A percentile compares a stretch with the other conserved stretches of the same genome.
Evolutionary conservation across 2,888 invertebrate species (phyloP).

Genomic region (Hydroisotoma schaefferi): DNA sequence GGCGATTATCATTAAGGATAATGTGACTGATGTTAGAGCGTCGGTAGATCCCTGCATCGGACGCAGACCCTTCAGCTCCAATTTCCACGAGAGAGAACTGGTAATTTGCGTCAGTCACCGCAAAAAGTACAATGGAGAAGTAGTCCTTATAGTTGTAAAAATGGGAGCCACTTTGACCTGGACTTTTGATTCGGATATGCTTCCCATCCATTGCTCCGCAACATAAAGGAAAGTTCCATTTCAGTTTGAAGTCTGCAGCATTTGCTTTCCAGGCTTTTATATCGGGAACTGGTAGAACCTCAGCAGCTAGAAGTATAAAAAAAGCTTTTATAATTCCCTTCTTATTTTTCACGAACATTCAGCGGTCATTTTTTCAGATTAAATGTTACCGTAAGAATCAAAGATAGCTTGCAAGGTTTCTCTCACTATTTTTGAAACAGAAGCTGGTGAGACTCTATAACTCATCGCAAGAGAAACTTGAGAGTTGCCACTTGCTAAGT

Average conservation of each 20-base stretch:
- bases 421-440: slow-evolving; percentile 4
- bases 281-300: not conserved
- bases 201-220: slow-evolving; percentile 27
- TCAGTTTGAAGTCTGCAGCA: not conserved
- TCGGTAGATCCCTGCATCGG: slow-evolving; percentile 26
- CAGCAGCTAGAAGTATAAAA: too few species aligned
- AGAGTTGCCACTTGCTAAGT: slow-evolving; percentile 11
- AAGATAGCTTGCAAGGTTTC: slow-evolving; percentile 13
- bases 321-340: too few species aligned
- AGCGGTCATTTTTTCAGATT: not conserved
- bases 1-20: too few species aligned
- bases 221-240: slow-evolving; percentile 1
- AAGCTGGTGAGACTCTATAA: slow-evolving; percentile 14
- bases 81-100: slow-evolving; percentile 16
- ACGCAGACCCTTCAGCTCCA: slow-evolving; percentile 17
- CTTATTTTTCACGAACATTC: too few species aligned
- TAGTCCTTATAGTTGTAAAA: slow-evolving; percentile 41
- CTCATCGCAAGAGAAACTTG: slow-evolving; percentile 8
- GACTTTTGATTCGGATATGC: slow-evolving; percentile 15
- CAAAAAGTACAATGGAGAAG: slow-evolving; percentile 24
- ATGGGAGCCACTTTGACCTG: slow-evolving; percentile 6
- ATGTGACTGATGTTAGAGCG: too few species aligned
- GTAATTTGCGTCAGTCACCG: slow-evolving; percentile 20
- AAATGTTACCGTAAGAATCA: slow-evolving; percentile 4
- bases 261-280: not conserved